Conservation (phyloP, 2,113 vertebrate species). For the Triplophysa rosa region DNA sequence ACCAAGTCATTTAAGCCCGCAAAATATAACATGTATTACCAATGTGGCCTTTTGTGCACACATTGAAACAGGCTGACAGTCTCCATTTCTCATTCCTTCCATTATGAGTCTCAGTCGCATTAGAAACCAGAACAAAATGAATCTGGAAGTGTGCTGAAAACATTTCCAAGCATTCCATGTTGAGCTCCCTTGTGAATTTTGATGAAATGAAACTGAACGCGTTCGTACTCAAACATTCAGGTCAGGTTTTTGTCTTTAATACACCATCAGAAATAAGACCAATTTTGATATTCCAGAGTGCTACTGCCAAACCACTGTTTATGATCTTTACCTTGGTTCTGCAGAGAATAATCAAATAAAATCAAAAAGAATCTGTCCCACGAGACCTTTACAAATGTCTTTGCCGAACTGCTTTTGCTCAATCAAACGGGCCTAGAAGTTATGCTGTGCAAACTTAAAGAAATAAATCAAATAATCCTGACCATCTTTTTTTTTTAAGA, state of each 20-base stretch:
- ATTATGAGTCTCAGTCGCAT: not conserved
- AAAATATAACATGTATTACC: too few species aligned
- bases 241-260: not conserved
- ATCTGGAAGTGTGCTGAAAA: not conserved
- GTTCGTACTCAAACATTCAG: slow-evolving; percentile 15
- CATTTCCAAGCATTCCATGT: not conserved
- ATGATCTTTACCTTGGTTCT: not conserved
- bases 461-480: not conserved
- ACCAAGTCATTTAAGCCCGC: too few species aligned
- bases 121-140: not conserved
- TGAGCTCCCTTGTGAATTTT: not conserved
- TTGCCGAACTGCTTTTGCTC: not conserved
- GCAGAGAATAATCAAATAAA: slow-evolving; percentile 4
- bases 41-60: not conserved
- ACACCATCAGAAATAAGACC: not conserved
- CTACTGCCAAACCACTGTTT: not conserved
- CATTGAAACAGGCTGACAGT: not conserved
- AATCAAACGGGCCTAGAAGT: slow-evolving; percentile 1
- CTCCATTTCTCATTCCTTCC: not conserved
- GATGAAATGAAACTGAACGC: not conserved
- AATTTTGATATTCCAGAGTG: not conserved
- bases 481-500: slow-evolving; percentile 5
- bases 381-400: not conserved
- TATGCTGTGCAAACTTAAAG: not conserved
- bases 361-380: not conserved